These are phyloP conservation scores for Drosophila mercatorum DNA, from an alignment of 2,888 invertebrate species.

Conservation along the genomic window DNA sequence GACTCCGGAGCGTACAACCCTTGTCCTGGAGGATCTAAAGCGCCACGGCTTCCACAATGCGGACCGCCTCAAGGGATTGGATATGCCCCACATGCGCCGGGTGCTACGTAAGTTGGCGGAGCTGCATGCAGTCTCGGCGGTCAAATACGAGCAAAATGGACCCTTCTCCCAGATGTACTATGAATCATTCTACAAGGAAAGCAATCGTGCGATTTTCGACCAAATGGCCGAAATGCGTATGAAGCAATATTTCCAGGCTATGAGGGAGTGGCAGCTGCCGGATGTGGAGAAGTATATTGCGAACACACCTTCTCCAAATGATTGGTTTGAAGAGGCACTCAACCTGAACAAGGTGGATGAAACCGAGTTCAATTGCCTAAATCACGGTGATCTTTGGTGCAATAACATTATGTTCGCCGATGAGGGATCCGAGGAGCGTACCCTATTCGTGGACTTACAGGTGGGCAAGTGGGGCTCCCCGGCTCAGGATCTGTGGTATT, in stretches of 20 bases:
- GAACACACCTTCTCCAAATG: constrained; percentile 14
- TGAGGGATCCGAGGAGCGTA: constrained; percentile 56
- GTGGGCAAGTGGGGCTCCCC: constrained; percentile 80
- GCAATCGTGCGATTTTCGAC: constrained; percentile 44
- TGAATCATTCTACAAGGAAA: constrained; percentile 42
- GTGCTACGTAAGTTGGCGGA: constrained; percentile 76
- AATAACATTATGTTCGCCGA: constrained; percentile 81
- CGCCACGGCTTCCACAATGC: constrained; percentile 63
- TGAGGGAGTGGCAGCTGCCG: constrained; percentile 64
- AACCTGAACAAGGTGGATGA: constrained; percentile 51
- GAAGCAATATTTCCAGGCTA: constrained; percentile 39
- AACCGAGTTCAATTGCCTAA: constrained; percentile 75
- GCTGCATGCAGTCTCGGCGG: constrained; percentile 81
- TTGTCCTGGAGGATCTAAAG: constrained; percentile 79
- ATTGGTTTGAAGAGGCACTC: constrained; percentile 47
- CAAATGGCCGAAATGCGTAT: constrained; percentile 29
- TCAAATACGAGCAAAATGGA: constrained; percentile 62
- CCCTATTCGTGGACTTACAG: constrained; percentile 78
- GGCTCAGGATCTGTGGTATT: constrained; percentile 78
- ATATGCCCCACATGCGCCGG: constrained; percentile 69
- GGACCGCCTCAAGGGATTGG: constrained; percentile 76
- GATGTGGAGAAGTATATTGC: constrained; percentile 62
- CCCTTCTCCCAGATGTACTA: constrained; percentile 51
- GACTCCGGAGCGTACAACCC: constrained; percentile 57
- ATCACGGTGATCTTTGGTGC: constrained; percentile 82